Percentiles rank a stretch among this genome's conserved stretches.
Conservation (phyloP, 2,797 vertebrate species). For the Phrynocephalus guinanensis region DNA sequence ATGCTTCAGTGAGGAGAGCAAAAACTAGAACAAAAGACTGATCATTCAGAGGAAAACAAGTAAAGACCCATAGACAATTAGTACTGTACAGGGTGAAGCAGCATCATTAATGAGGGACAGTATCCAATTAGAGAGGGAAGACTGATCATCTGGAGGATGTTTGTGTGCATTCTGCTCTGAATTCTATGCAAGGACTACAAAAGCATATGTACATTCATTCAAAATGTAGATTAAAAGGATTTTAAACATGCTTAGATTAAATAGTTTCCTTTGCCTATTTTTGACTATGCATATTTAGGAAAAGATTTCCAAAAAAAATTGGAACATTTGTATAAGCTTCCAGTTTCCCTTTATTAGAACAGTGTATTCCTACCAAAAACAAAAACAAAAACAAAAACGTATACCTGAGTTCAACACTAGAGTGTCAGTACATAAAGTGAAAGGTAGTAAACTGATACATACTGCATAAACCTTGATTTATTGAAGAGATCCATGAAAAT, state of each 20-base stretch:
- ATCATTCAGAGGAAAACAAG: constrained; percentile 58
- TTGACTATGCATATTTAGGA: background rate
- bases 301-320: constrained; percentile 39
- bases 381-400: no score
- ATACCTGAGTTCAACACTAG: background rate
- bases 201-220: constrained; percentile 19
- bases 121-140: constrained; percentile 66
- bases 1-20: constrained; percentile 56
- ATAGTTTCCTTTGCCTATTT: constrained; percentile 41
- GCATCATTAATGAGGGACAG: constrained; percentile 67
- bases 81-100: constrained; percentile 62
- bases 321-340: constrained; percentile 43
- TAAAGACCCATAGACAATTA: constrained; percentile 64
- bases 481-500: background rate
- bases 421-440: background rate
- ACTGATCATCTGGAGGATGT: constrained; percentile 63
- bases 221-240: constrained; percentile 52
- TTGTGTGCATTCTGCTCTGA: constrained; percentile 50
- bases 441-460: background rate
- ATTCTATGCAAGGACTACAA: constrained; percentile 39
- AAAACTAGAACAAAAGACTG: constrained; percentile 71
- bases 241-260: constrained; percentile 17
- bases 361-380: constrained; percentile 38
- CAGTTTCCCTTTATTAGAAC: constrained; percentile 54
- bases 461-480: constrained; percentile 1